Conservation (phyloP, 2,113 vertebrate genomes). For the Lynx canadensis region DNA sequence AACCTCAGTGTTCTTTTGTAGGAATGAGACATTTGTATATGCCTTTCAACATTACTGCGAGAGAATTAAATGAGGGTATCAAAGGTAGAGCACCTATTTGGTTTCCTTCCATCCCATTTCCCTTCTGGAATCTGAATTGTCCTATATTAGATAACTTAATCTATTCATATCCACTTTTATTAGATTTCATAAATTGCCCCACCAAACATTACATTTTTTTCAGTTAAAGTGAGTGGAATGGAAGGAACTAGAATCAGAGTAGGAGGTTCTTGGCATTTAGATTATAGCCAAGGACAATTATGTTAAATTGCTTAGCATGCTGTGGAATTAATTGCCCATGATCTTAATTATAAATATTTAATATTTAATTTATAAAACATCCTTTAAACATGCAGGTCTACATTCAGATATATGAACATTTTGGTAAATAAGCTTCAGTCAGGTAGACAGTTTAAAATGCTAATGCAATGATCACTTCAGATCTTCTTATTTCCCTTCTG, state of each 20-base stretch:
- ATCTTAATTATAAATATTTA: slow-evolving; percentile 70
- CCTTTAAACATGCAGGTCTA: neutral
- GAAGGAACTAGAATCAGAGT: slow-evolving; percentile 13
- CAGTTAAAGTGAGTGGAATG: slow-evolving; percentile 1
- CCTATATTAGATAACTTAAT: neutral
- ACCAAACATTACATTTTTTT: neutral
- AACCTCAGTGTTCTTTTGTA: neutral
- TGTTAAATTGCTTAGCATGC: slow-evolving; percentile 54
- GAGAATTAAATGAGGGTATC: neutral
- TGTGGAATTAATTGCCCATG: slow-evolving; percentile 65
- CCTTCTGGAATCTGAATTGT: neutral
- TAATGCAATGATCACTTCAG: neutral
- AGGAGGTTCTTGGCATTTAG: slow-evolving; percentile 49
- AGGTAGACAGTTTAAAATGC: neutral
- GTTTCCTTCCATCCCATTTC: neutral
- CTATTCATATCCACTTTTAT: slow-evolving; percentile 35
- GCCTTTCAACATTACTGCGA: neutral
- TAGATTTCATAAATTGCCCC: neutral
- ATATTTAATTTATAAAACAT: slow-evolving; percentile 62
- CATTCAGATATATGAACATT: slow-evolving; percentile 42
- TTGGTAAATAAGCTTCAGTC: slow-evolving; percentile 6
- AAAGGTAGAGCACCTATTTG: neutral
- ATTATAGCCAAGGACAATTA: slow-evolving; percentile 55
- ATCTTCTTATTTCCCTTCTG: neutral
- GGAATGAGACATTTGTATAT: neutral